phyloP scores from a whole-genome alignment of 1,140 invertebrate species.

The Anoplophora glabripennis region DNA sequence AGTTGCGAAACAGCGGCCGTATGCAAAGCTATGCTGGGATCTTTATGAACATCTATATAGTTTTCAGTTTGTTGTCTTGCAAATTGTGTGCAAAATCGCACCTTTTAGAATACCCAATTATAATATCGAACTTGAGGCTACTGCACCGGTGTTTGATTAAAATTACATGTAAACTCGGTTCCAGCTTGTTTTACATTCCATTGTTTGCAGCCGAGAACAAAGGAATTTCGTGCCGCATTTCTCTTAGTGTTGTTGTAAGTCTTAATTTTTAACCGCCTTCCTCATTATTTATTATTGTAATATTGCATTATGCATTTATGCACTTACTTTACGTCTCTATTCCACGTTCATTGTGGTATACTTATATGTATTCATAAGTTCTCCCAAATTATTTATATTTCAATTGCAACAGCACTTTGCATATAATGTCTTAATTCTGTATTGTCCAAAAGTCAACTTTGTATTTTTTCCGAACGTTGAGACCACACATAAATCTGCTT shows the following conservation, averaged over 20 bases:
- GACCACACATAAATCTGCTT: no score
- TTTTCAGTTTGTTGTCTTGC: slow-evolving; percentile 34
- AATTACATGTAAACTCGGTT: slow-evolving; percentile 47
- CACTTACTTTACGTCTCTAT: slow-evolving; percentile 30
- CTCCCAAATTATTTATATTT: no score
- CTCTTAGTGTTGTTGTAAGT: slow-evolving; percentile 41
- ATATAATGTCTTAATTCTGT: neutral
- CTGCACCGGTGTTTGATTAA: slow-evolving; percentile 45
- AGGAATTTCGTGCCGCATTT: slow-evolving; percentile 46
- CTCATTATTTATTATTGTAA: slow-evolving; percentile 40
- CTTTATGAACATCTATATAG: slow-evolving; percentile 41
- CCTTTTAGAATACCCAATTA: slow-evolving; percentile 44
- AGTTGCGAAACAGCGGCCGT: slow-evolving; percentile 38
- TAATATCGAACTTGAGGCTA: slow-evolving; percentile 44
- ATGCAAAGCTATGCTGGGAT: slow-evolving; percentile 33
- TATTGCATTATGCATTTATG: slow-evolving; percentile 40
- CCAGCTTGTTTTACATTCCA: slow-evolving; percentile 50
- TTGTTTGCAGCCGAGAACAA: slow-evolving; percentile 47
- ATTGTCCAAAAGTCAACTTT: no score
- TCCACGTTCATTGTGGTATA: neutral
- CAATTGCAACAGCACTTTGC: neutral
- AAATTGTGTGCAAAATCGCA: slow-evolving; percentile 49
- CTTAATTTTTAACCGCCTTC: slow-evolving; percentile 45
- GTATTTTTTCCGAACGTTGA: no score
- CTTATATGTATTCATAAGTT: slow-evolving; percentile 4